phyloP scores from a whole-genome alignment of 2,888 invertebrate species.

The Emmelina monodactyla region DNA sequence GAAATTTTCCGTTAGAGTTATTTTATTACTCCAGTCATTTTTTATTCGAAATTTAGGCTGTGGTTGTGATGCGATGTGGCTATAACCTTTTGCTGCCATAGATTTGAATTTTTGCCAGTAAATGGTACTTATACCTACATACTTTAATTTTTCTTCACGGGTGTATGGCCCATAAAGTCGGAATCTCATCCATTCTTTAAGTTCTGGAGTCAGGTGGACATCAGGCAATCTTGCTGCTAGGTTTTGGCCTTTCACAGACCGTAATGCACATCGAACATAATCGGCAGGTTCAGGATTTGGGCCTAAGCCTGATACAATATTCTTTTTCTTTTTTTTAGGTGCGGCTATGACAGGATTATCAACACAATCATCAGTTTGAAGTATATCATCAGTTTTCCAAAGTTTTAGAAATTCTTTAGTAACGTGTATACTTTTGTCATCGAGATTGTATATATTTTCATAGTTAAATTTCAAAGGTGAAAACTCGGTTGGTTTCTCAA shows the following conservation, averaged over 20 bases:
- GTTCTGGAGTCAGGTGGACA: slow-evolving; percentile 39
- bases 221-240: slow-evolving; percentile 47
- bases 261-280: slow-evolving; percentile 42
- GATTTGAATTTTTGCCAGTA: slow-evolving; percentile 33
- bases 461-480: slow-evolving; percentile 33
- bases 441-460: slow-evolving; percentile 39
- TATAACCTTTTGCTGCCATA: slow-evolving; percentile 24
- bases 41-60: slow-evolving; percentile 26
- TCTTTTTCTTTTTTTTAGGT: slow-evolving; percentile 17
- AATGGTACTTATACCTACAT: slow-evolving; percentile 25
- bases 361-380: slow-evolving; percentile 26
- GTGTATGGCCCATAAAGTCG: slow-evolving; percentile 37
- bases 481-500: slow-evolving; percentile 33
- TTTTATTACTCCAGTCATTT: slow-evolving; percentile 35
- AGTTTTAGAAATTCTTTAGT: slow-evolving; percentile 39
- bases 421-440: slow-evolving; percentile 30
- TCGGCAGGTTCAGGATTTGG: slow-evolving; percentile 33
- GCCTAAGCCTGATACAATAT: too few species aligned
- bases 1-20: slow-evolving; percentile 31
- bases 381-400: slow-evolving; percentile 45
- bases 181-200: slow-evolving; percentile 49
- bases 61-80: slow-evolving; percentile 28
- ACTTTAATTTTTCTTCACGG: slow-evolving; percentile 20
- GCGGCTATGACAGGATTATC: slow-evolving; percentile 7
- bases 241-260: slow-evolving; percentile 31